Evolutionary conservation across 2,113 vertebrate genomes (phyloP), one percentile per base, ranked within the genome.

Genomic region (Clarias gariepinus): DNA sequence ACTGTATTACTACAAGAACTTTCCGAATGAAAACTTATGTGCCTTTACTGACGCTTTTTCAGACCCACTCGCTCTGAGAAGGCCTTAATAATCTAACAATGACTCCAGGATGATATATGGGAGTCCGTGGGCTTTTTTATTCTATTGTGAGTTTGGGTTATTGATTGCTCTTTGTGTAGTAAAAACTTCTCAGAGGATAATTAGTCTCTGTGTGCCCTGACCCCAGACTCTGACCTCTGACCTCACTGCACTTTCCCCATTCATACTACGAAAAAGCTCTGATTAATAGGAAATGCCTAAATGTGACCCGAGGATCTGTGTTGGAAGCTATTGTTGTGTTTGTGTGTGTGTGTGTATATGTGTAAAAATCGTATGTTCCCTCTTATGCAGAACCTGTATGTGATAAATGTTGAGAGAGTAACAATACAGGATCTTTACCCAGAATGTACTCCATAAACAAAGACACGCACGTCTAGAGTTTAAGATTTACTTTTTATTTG

Each of bases 141-240:
- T 19, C 57, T 68, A 15, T 58, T 73, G 81, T 83, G 71, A 60
- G 58, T 80, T 53, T 84, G 66, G 19, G 55, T 36, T 60, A 76
- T 47, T 85, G 69, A 33, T 82, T 68, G 60, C 60, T 58, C 36
- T 64, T 28, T 57, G 30, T 66, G 47, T 30, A 18, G 53, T 80
- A 85, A 82, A 76, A 9, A 71, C 25, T 1, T 77, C 60, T 73
- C 28, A 64, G n/a, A 55, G 18, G 19, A 66, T 86, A 63, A 79
- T 88, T 58, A 74, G 28, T 73, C 9, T 76, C 80, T 71, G 41
- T 66, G 12, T 66, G 41, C 53, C 82, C 80, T 86, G 71, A 64
- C 57, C 23, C 68, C 76, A 79, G 63, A 81, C 80, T 78, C 55
- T 88, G 60, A 73, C 81, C 78, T 64, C 76, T 28, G 53, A 41